phyloP scores from a whole-genome alignment of 1,140 invertebrate species.

The Atta texana region DNA sequence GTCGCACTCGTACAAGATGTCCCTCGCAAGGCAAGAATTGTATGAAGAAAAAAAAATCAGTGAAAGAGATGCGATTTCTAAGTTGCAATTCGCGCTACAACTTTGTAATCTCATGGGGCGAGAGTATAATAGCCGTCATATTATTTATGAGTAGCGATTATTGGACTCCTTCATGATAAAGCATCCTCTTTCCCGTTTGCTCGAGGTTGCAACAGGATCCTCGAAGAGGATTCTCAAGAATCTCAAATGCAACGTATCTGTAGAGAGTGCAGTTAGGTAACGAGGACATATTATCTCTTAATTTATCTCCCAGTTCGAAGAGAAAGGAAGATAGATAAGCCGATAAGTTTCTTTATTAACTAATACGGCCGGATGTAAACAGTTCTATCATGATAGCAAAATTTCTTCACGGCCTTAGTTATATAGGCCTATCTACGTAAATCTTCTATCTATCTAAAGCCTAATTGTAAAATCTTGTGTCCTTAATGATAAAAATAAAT shows the following conservation, averaged over 20 bases:
- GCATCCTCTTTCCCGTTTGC: background rate
- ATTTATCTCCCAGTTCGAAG: background rate
- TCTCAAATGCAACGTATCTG: background rate
- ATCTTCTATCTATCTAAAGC: too few relatives aligned
- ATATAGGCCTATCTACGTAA: background rate
- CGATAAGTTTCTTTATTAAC: constrained; percentile 67
- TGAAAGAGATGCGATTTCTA: constrained; percentile 11
- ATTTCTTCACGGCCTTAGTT: constrained; percentile 32
- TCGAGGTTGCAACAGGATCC: background rate
- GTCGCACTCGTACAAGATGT: constrained; percentile 1
- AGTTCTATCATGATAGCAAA: constrained; percentile 68
- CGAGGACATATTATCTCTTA: background rate
- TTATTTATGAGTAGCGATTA: constrained; percentile 22
- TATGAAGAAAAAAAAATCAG: background rate
- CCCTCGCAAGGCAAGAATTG: background rate
- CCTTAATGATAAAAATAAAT: too few relatives aligned
- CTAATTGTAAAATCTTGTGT: too few relatives aligned
- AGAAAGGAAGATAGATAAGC: constrained; percentile 46
- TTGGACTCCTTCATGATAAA: background rate
- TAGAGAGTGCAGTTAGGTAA: constrained; percentile 47
- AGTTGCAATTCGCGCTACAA: background rate
- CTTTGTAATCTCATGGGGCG: too few relatives aligned
- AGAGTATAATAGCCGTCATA: too few relatives aligned
- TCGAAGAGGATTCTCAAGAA: background rate
- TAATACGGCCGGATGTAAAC: constrained; percentile 50